phyloP scores from a whole-genome alignment of 2,888 invertebrate genomes.

The Phorcus lineatus region DNA sequence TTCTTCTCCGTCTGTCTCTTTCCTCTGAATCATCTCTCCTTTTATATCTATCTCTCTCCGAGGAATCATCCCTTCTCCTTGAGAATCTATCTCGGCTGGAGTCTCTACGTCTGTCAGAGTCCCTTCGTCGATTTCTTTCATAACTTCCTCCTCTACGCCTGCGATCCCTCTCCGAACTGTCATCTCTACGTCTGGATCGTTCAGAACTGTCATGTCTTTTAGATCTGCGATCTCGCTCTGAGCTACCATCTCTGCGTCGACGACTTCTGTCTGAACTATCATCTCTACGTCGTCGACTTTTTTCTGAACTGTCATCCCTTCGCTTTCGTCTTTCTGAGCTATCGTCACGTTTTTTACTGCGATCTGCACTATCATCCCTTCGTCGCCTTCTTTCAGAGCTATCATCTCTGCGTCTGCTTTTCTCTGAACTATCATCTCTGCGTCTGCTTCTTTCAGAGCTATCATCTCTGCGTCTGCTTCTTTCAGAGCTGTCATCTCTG shows the following conservation, averaged over 20 bases:
- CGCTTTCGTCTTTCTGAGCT: conserved; percentile 32
- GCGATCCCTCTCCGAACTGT: conserved; percentile 36
- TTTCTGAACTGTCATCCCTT: conserved; percentile 28
- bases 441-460: conserved; percentile 22
- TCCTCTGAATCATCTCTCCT: conserved; percentile 21
- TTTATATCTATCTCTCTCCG: conserved; percentile 21
- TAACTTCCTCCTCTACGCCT: background rate
- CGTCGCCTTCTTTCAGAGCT: conserved; percentile 22
- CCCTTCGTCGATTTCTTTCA: conserved; percentile 28
- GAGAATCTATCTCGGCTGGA: conserved; percentile 36
- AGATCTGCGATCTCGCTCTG: conserved; percentile 14
- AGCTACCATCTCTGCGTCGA: conserved; percentile 34
- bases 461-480: conserved; percentile 18
- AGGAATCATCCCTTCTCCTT: conserved; percentile 28
- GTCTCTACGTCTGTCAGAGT: conserved; percentile 38
- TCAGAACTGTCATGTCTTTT: background rate
- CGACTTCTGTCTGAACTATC: conserved; percentile 9
- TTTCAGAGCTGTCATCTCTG: conserved; percentile 16
- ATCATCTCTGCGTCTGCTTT: conserved; percentile 30
- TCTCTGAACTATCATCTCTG: conserved; percentile 23
- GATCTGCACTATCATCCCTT: conserved; percentile 3
- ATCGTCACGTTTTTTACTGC: conserved; percentile 26
- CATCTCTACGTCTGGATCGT: background rate
- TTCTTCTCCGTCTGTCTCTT: conserved; percentile 23
- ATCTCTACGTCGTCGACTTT: conserved; percentile 38